Evolutionary conservation across 2,797 vertebrate genomes (phyloP), one percentile per base, ranked within the genome.

Genomic region (Clarias fuscus): DNA sequence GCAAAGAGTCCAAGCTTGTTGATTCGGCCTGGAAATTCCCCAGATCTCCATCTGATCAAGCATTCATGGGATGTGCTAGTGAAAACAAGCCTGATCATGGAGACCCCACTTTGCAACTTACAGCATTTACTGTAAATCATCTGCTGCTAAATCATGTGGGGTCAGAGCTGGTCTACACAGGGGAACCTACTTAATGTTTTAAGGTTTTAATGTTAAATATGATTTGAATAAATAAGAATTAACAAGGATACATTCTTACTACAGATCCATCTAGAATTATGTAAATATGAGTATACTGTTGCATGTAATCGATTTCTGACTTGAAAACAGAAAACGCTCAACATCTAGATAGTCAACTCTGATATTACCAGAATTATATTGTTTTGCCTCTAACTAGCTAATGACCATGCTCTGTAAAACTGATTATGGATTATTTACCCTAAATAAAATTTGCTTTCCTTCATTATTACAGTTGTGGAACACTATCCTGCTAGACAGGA

Each of bases 361-460:
- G 30, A 78, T 18, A 61, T 59, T 78, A 33, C 2, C 56, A 6
- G 18, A 14, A 56, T 59, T 27, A 33, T 4, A 75, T 1, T 77
- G 76, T 27, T 64, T 80, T 82, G 33, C 18, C 24, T 24, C 27
- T 75, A 15, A 67, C 6, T 27, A 73, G 40, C 40, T 40, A 83
- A 61, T 71, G 33, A 40, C n/a, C 14, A 33, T 17, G 58, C 3
- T 33, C 40, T 64, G 81, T 22, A 43, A 48, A 4, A 7, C n/a
- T 48, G 2, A 58, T 15, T 77, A n/a, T 67, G 8, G n/a, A 11
- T 48, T 70, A 83, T n/a, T 77, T 33, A 64, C 22, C 20, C 56
- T 8, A 72, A 84, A 86, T 33, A 18, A 14, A 86, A 83, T 70
- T 64, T 61, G 15, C 72, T 68, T 70, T 86, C 43, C 33, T 71